Evolutionary conservation across 2,113 vertebrate genomes (phyloP), one percentile per base, ranked within the genome.

Genomic region (Hypanus sabinus): DNA sequence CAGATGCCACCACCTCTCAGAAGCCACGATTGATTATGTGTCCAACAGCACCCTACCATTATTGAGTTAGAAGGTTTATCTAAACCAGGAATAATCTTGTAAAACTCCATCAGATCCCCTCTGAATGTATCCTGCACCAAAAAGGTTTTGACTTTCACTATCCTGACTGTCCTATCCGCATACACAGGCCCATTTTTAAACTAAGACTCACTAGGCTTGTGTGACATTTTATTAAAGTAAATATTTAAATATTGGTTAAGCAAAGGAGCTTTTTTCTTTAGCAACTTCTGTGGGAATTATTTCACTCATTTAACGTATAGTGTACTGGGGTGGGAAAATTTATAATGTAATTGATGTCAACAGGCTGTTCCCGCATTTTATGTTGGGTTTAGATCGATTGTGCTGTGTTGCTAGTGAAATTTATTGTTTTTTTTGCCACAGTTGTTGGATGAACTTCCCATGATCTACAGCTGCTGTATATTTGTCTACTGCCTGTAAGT

Each of bases 401-500:
- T 11, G 14, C 12, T 27, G 10, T 57, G 76, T 75, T 27, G 24
- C 18, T 22, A 36, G 33, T 38, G n/a, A 94, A 94, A 71, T 11
- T 87, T 12, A 85, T 38, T 60, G 12, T 33, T 93, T 83, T 94
- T 70, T 55, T 95, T 95, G 96, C 96, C 96, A 62, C 95, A 99
- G 99, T 96, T 99, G 75, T 96, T 99, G 97, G 99, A 99, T 94
- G 99, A 99, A 95, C 96, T 99, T 95, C 99, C 99, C 75, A 99
- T 99, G 99, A 99, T 99, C 96, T 99, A 99, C 97, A 98, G 98
- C 95, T 99, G 98, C 94, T 99, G 99, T 94, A 95, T 99, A 85
- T 99, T 99, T 96, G 98, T 99, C 94, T 99, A 99, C 97, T 99
- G 99, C 96, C 96, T 99, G 99, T 99, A 97, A 99, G 99, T 99